phyloP scores from a whole-genome alignment of 2,113 vertebrate species.

The Saccopteryx leptura region DNA sequence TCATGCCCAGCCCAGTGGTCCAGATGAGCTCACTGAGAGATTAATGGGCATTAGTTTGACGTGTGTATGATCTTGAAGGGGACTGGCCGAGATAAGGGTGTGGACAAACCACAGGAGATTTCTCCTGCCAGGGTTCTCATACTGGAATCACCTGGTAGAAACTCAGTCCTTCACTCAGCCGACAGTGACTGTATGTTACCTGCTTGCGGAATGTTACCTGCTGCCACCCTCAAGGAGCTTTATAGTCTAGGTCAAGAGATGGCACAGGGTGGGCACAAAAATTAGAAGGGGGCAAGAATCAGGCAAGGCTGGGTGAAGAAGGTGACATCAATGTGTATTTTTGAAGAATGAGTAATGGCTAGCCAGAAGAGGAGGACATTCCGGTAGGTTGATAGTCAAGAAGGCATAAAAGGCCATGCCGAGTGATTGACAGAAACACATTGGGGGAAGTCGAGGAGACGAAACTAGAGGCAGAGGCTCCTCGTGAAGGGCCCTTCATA shows the following conservation, averaged over 20 bases:
- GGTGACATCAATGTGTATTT: background rate
- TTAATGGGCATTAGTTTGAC: background rate
- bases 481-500: background rate
- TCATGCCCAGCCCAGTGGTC: background rate
- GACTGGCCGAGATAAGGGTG: background rate
- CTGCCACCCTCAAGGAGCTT: background rate
- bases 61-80: background rate
- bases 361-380: background rate
- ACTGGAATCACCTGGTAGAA: background rate
- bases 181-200: background rate
- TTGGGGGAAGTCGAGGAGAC: background rate
- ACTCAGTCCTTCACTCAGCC: background rate
- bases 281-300: background rate
- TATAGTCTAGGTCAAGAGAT: background rate
- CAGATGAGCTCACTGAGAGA: background rate
- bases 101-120: background rate
- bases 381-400: background rate
- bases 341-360: background rate
- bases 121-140: background rate
- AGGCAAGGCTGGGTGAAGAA: background rate
- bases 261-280: background rate
- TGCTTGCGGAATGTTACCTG: background rate
- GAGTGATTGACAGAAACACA: background rate
- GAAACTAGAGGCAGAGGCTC: background rate
- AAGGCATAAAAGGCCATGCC: background rate